Evolutionary conservation across 2,113 vertebrate species (phyloP), one percentile per base, ranked within the genome.

Genomic region (Saccopteryx bilineata): DNA sequence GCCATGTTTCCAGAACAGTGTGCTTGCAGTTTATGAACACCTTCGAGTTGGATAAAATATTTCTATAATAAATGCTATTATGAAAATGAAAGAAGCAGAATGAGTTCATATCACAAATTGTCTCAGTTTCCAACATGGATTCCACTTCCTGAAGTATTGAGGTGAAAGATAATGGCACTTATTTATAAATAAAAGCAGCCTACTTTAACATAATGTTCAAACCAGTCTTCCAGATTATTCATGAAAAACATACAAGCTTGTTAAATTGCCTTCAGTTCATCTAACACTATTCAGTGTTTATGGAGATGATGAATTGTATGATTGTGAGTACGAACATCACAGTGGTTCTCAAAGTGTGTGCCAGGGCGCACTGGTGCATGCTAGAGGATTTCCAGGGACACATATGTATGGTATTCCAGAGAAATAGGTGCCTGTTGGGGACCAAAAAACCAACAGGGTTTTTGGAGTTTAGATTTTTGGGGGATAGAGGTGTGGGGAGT

Each of bases 31-130:
- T 86, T 79, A 83, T 1, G 92, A 56, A 48, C 31, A 72, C 7
- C 63, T 83, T 48, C 33, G 60, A 83, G 50, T 31, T 65, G 63
- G 52, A 66, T 56, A 63, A 87, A 88, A 78, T 54, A 33, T 83
- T 90, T 75, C 61, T 88, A 48, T 75, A 84, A 93, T 65, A 93
- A 74, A 74, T 31, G 10, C 65, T 79, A 83, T 90, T n/a, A 88
- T 3, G 33, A 31, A 33, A 87, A 69, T 72, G 4, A 50, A 72
- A 75, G 39, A 48, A 74, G 24, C 21, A 68, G 46, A 74, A 14
- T 82, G 85, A 75, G 14, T 75, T 54, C 21, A 52, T 54, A 87
- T 9, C 12, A 39, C 74, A 86, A 95, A 69, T 18, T 65, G 46
- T 87, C 18, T 84, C 58, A 74, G 7, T 68, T 93, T 87, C 33